A percentile compares a stretch with the other conserved stretches of the same genome.
These are phyloP conservation scores for Ophraella communa DNA, from an alignment of 2,888 invertebrate species.

Conservation along the genomic window DNA sequence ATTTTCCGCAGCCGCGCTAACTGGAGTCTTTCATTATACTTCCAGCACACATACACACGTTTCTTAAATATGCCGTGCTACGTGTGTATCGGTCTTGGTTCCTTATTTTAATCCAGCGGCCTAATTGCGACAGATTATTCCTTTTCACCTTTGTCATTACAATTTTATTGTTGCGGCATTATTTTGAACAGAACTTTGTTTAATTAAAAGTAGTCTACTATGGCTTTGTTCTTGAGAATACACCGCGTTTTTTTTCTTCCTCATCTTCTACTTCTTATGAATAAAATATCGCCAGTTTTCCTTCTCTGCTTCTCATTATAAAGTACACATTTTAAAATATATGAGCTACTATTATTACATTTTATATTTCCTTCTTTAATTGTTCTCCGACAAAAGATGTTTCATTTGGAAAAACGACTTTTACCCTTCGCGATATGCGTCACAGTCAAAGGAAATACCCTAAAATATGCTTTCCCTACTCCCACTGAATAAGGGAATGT, in stretches of 20 bases:
- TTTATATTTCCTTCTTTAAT: background rate
- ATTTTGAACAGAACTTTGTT: slow-evolving; percentile 15
- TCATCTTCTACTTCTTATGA: slow-evolving; percentile 8
- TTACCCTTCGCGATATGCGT: no score
- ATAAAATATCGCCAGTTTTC: background rate
- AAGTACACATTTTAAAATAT: background rate
- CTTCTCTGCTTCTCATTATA: background rate
- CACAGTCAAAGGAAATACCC: no score
- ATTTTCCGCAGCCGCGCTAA: slow-evolving; percentile 61
- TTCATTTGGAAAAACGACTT: no score
- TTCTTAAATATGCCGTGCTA: slow-evolving; percentile 56
- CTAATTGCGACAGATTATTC: slow-evolving; percentile 34
- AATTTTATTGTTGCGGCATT: slow-evolving; percentile 38
- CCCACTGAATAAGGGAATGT: no score
- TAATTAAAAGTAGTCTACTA: slow-evolving; percentile 10
- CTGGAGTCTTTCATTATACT: slow-evolving; percentile 58
- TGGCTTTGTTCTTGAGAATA: slow-evolving; percentile 3
- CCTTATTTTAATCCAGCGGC: slow-evolving; percentile 31
- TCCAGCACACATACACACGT: slow-evolving; percentile 56
- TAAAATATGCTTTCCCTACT: no score
- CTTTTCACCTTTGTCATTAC: slow-evolving; percentile 44
- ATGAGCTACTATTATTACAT: background rate
- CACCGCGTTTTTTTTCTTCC: no score
- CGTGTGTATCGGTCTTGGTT: slow-evolving; percentile 52
- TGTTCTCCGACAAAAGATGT: no score